Conservation (phyloP, 2,888 invertebrate genomes). For the Thyatira batis region DNA sequence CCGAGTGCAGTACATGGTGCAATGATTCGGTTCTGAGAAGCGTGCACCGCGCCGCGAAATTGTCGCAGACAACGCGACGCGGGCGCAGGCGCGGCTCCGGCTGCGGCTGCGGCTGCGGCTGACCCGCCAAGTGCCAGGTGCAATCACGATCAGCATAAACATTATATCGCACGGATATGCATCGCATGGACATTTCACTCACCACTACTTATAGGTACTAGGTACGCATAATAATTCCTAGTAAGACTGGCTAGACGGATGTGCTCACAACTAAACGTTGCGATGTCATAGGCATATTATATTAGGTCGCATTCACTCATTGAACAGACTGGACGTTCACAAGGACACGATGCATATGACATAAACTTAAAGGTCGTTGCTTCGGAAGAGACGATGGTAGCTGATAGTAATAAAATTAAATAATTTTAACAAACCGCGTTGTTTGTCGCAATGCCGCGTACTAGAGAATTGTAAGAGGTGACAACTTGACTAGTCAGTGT, state of each 20-base stretch:
- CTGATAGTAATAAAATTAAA: background rate
- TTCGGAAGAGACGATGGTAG: background rate
- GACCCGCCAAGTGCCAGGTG: slow-evolving; percentile 53
- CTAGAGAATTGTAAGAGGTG: background rate
- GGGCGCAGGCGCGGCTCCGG: too few relatives aligned
- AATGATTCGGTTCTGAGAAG: slow-evolving; percentile 62
- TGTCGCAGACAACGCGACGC: slow-evolving; percentile 56
- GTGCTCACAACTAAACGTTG: background rate
- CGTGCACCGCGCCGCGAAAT: slow-evolving; percentile 42
- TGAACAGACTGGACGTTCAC: background rate
- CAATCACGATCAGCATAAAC: slow-evolving; percentile 49
- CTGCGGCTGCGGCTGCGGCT: slow-evolving; percentile 20
- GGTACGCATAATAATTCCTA: background rate
- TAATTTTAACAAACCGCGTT: background rate
- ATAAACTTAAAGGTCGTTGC: background rate
- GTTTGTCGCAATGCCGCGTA: background rate
- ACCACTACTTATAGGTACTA: slow-evolving; percentile 13
- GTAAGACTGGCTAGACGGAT: background rate
- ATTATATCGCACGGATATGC: slow-evolving; percentile 35
- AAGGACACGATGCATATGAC: background rate
- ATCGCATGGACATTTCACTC: slow-evolving; percentile 23
- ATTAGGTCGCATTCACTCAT: background rate
- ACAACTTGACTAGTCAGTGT: background rate
- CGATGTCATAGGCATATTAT: slow-evolving; percentile 1
- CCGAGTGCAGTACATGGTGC: slow-evolving; percentile 46